Percentiles rank a stretch among this genome's conserved stretches.
Conservation (phyloP, 2,113 vertebrate species). For the Tachycineta bicolor region DNA sequence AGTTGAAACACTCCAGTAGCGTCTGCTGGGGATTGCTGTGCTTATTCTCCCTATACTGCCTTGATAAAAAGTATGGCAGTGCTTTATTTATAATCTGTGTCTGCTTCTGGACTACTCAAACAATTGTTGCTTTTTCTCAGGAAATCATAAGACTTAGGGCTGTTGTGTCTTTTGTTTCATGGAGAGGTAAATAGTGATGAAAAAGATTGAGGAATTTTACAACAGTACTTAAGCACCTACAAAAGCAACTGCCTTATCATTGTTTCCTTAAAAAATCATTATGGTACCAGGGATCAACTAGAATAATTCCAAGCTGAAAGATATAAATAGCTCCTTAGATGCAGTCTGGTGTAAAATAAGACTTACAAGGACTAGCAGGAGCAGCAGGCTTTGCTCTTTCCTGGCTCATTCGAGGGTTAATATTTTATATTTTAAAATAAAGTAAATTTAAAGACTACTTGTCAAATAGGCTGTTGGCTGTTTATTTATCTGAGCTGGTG, state of each 20-base stretch:
- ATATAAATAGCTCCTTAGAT: not conserved
- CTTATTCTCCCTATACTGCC: not conserved
- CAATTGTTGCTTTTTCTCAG: not conserved
- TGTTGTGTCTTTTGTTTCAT: not conserved
- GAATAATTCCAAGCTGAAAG: not conserved
- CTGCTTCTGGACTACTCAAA: not conserved
- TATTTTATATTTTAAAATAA: not conserved
- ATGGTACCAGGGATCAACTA: not conserved
- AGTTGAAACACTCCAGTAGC: not conserved
- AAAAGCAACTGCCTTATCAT: not conserved
- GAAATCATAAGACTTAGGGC: not conserved
- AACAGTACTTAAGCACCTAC: not conserved
- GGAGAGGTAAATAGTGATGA: not conserved
- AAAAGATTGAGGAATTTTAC: not conserved
- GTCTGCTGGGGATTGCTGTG: not conserved
- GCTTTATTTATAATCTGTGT: not conserved
- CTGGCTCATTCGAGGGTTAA: not conserved
- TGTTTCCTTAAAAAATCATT: not conserved
- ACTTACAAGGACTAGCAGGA: not conserved
- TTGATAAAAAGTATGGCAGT: not conserved
- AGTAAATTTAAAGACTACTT: not conserved
- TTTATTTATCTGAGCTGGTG: constrained; percentile 11
- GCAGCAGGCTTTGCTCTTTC: not conserved
- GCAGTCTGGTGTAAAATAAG: not conserved
- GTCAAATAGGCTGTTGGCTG: not conserved